Conservation (phyloP, 2,797 vertebrate species). For the Spatula clypeata region DNA sequence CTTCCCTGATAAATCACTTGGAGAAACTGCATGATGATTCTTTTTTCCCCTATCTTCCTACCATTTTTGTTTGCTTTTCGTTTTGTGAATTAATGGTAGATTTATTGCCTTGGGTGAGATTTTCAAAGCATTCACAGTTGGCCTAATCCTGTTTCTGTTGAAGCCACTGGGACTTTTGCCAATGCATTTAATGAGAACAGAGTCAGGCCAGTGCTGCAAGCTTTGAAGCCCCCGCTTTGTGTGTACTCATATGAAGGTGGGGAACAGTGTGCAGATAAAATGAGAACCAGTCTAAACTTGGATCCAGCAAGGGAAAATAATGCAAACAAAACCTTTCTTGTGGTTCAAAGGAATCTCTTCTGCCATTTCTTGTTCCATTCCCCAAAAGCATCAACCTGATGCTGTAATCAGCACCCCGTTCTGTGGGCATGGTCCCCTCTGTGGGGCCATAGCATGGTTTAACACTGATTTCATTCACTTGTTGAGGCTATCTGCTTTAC, state of each 20-base stretch:
- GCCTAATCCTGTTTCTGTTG: constrained; percentile 53
- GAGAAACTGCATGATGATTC: not conserved
- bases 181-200: constrained; percentile 43
- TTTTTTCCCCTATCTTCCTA: not conserved
- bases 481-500: not conserved
- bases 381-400: not conserved
- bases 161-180: constrained; percentile 64
- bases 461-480: not conserved
- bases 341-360: constrained; percentile 24
- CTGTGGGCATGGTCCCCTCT: not conserved
- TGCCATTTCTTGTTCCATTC: not conserved
- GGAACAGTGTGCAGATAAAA: constrained; percentile 47
- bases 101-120: constrained; percentile 49
- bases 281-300: constrained; percentile 46
- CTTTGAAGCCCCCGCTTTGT: constrained; percentile 64
- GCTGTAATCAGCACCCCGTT: not conserved
- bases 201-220: constrained; percentile 18
- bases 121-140: constrained; percentile 27
- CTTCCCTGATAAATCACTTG: not conserved
- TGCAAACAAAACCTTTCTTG: constrained; percentile 32
- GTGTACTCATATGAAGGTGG: constrained; percentile 42
- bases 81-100: not conserved
- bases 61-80: constrained; percentile 4
- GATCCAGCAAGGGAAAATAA: constrained; percentile 35
- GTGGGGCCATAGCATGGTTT: not conserved